Conservation (phyloP, 2,888 invertebrate genomes). For the Lepidocyrtinus sp. region DNA sequence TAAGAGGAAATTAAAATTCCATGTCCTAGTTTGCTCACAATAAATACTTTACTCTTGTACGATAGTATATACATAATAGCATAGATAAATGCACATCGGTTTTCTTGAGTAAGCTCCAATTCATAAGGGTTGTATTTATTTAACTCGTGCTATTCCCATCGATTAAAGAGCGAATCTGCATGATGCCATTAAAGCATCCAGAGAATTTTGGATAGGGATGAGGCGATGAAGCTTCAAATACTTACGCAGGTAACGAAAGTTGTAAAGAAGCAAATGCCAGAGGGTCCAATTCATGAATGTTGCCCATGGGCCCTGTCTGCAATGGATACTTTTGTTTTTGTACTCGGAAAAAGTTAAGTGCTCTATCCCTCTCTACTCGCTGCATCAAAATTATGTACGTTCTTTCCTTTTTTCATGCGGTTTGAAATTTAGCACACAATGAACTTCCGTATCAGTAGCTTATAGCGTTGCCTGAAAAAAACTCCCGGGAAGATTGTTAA, state of each 20-base stretch:
- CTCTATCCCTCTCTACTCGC: background rate
- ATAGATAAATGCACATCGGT: too few species aligned
- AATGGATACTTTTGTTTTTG: conserved; percentile 32
- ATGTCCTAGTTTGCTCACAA: too few species aligned
- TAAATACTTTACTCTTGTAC: too few species aligned
- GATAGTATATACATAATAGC: too few species aligned
- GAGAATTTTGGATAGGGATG: conserved; percentile 17
- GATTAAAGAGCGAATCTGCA: conserved; percentile 8
- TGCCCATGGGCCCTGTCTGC: conserved; percentile 67
- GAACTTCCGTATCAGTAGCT: background rate
- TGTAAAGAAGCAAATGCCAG: conserved; percentile 65
- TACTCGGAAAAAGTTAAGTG: conserved; percentile 5
- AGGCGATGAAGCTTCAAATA: conserved; percentile 1
- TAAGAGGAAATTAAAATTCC: too few species aligned
- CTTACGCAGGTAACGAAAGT: conserved; percentile 51
- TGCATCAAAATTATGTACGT: background rate
- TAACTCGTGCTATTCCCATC: background rate
- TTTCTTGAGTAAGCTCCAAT: too few species aligned
- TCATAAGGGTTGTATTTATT: too few species aligned
- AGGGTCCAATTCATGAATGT: conserved; percentile 70
- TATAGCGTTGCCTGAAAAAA: too few species aligned
- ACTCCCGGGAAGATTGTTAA: too few species aligned
- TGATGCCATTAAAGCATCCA: background rate
- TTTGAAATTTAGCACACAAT: background rate
- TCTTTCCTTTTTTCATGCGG: background rate